Percentiles rank a stretch among this genome's conserved stretches.
Evolutionary conservation across 2,797 vertebrate species (phyloP).

Genomic region (Melanotaenia nigrans): DNA sequence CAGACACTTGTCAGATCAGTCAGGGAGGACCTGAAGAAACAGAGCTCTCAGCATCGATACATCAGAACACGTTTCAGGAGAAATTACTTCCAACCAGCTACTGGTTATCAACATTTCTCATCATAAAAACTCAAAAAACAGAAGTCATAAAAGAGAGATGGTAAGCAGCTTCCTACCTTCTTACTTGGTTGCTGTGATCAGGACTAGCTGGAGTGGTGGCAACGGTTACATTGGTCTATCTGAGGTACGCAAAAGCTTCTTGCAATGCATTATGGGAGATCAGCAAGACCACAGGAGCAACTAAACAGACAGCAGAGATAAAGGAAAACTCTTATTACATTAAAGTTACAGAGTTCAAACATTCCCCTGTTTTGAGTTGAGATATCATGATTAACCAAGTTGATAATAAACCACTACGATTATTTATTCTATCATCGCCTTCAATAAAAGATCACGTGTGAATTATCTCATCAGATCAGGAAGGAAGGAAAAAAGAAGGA

Average conservation of each 20-base stretch:
- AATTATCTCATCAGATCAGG: no score
- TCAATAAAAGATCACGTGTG: no score
- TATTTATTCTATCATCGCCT: no score
- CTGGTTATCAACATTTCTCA: no score
- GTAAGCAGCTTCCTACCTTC: constrained; percentile 25
- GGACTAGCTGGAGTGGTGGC: constrained; percentile 5
- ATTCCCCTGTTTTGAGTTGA: no score
- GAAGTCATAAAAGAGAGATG: rapidly evolving
- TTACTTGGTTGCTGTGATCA: constrained; percentile 3
- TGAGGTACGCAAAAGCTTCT: constrained; percentile 25
- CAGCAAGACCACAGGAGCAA: constrained; percentile 26
- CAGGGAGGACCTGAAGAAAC: constrained; percentile 41
- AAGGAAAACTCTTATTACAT: no score
- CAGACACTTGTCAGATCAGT: constrained; percentile 17
- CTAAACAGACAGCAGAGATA: constrained; percentile 31
- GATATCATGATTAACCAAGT: no score
- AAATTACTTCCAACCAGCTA: not conserved
- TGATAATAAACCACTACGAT: no score
- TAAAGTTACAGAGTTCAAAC: no score
- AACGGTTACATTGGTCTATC: constrained; percentile 31
- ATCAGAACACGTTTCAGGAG: not conserved
- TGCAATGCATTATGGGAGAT: constrained; percentile 64
- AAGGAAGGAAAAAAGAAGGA: no score
- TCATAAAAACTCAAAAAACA: no score
- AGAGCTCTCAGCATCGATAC: not conserved